phyloP scores from a whole-genome alignment of 2,113 vertebrate genomes.

The Echinops telfairi region DNA sequence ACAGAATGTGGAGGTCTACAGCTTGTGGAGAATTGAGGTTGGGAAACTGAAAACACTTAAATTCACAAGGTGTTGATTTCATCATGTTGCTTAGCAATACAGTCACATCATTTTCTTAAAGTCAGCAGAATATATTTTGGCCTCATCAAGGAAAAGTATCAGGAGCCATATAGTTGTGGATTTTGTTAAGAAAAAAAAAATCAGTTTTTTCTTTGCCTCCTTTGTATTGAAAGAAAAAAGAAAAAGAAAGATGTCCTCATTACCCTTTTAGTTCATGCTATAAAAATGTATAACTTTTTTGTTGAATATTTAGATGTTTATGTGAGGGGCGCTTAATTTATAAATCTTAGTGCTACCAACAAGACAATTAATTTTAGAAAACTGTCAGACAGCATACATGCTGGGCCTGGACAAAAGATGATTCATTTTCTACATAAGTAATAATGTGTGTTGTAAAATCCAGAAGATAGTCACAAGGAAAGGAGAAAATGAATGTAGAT shows the following conservation, averaged over 20 bases:
- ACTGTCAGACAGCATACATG: slow-evolving; percentile 77
- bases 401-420: slow-evolving; percentile 67
- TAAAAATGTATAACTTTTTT: slow-evolving; percentile 50
- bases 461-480: slow-evolving; percentile 72
- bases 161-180: slow-evolving; percentile 49
- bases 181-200: slow-evolving; percentile 51
- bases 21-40: background rate
- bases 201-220: slow-evolving; percentile 57
- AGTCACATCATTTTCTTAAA: slow-evolving; percentile 74
- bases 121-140: slow-evolving; percentile 57
- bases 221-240: slow-evolving; percentile 61
- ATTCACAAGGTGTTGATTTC: slow-evolving; percentile 65
- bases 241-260: slow-evolving; percentile 55
- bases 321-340: slow-evolving; percentile 69
- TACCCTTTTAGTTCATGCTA: slow-evolving; percentile 42
- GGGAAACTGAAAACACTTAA: slow-evolving; percentile 67
- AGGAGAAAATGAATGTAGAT: slow-evolving; percentile 81
- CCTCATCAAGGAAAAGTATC: slow-evolving; percentile 52
- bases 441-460: slow-evolving; percentile 81
- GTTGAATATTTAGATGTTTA: slow-evolving; percentile 71
- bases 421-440: slow-evolving; percentile 70
- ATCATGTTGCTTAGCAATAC: slow-evolving; percentile 73
- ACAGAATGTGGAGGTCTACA: slow-evolving; percentile 1
- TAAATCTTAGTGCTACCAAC: slow-evolving; percentile 75
- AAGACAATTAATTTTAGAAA: slow-evolving; percentile 84